Evolutionary conservation across 2,797 vertebrate genomes (phyloP).

Genomic region (Notolabrus celidotus): DNA sequence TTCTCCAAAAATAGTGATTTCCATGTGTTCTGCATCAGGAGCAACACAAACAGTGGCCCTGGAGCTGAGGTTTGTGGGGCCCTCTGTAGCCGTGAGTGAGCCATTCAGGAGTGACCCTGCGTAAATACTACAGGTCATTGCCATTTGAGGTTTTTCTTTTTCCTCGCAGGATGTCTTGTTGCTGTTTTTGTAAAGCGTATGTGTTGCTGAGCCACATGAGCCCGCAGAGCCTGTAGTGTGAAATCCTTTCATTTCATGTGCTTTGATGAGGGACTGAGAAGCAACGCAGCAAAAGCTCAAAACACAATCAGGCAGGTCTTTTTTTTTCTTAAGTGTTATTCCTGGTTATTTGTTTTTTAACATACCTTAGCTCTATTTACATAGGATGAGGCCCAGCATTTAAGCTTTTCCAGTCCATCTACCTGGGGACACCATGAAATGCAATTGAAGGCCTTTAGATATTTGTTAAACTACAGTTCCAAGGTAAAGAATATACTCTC

Average conservation of each 20-base stretch:
- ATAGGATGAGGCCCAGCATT: too few species aligned
- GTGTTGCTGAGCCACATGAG: slow-evolving; percentile 29
- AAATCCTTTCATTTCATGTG: slow-evolving; percentile 35
- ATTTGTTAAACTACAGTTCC: too few species aligned
- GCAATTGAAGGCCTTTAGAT: too few species aligned
- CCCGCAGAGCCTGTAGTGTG: slow-evolving; percentile 8
- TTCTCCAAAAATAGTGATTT: slow-evolving; percentile 16
- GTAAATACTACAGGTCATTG: slow-evolving; percentile 67
- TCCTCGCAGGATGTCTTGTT: slow-evolving; percentile 47
- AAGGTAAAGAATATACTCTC: too few species aligned
- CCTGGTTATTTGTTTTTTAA: too few species aligned
- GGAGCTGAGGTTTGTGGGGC: slow-evolving; percentile 47
- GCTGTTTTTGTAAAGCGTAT: slow-evolving; percentile 56
- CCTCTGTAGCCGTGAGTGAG: slow-evolving; percentile 24
- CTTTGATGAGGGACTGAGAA: slow-evolving; percentile 12
- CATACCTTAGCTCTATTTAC: too few species aligned
- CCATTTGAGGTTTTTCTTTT: slow-evolving; percentile 59
- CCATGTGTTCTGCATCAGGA: slow-evolving; percentile 73
- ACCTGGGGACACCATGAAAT: too few species aligned
- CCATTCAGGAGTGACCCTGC: slow-evolving; percentile 49
- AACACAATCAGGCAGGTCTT: not conserved
- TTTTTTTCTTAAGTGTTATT: too few species aligned
- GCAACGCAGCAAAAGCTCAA: slow-evolving; percentile 6
- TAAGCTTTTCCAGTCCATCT: too few species aligned
- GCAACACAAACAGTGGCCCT: slow-evolving; percentile 53